A percentile compares a stretch with the other conserved stretches of the same genome.
Evolutionary conservation across 2,113 vertebrate species (phyloP).

Genomic region (Tachysurus vachellii): DNA sequence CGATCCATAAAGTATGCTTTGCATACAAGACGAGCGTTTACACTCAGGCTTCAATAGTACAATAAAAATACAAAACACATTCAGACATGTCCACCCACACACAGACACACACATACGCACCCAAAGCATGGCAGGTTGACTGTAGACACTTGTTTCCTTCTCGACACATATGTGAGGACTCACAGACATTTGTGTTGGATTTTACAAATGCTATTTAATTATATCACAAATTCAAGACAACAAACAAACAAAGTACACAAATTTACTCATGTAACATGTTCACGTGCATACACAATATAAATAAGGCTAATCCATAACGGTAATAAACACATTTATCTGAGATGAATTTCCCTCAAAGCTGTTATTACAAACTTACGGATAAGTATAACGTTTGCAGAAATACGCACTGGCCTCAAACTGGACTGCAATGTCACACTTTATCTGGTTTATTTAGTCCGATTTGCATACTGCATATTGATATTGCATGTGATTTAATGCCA

Average conservation of each 20-base stretch:
- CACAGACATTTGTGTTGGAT: constrained; percentile 37
- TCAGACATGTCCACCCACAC: constrained; percentile 48
- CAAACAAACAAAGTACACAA: background rate
- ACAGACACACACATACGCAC: constrained; percentile 12
- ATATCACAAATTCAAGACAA: background rate
- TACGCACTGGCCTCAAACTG: background rate
- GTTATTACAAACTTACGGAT: too few relatives aligned
- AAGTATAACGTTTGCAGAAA: background rate
- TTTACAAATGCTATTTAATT: constrained; percentile 20
- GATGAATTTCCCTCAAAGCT: background rate
- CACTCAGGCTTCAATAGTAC: constrained; percentile 6
- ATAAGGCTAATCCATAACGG: too few relatives aligned
- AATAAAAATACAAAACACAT: constrained; percentile 41
- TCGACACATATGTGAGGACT: constrained; percentile 41
- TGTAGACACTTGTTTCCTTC: constrained; percentile 48
- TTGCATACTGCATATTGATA: background rate
- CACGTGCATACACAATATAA: background rate
- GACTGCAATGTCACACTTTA: background rate
- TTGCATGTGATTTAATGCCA: background rate
- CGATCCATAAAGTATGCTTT: background rate
- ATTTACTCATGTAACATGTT: too few relatives aligned
- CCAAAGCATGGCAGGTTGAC: constrained; percentile 28
- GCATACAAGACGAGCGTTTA: constrained; percentile 5
- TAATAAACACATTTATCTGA: background rate
- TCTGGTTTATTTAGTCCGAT: background rate